Base-by-base conservation (phyloP, 2,888 invertebrate species). In the Strigamia crassipes region DNA sequence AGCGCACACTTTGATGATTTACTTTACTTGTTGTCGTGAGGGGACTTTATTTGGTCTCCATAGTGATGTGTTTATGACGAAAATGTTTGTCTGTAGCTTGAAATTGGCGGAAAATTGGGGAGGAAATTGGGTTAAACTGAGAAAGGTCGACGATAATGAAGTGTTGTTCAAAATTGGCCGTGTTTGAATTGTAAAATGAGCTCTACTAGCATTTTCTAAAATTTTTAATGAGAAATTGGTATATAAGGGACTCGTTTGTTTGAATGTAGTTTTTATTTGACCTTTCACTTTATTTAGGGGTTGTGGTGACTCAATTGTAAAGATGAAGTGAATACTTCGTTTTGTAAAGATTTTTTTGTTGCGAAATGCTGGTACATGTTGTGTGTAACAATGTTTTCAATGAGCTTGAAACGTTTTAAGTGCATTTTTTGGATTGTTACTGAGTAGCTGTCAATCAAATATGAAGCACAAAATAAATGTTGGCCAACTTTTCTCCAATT, bases 361-460 rank as follows among this genome's bases (percentile, higher is more conserved):
- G 13, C 12, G 27, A 31, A 73, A 27, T 73, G 31, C 73, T 73
- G 73, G 31, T 73, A 27, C 27, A 23, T 66, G 66, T 27, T 73
- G 31, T 73, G 73, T 73, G 73, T 27, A 73, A 73, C 73, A 73
- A 73, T 73, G 73, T 73, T 31, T 27, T 31, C 73, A 31, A 27
- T 73, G 73, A 73, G 23, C 13, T 15, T 27, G 31, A 73, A 73
- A 73, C 23, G 15, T 73, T 73, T 73, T 73, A 73, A 73, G 73
- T 73, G 73, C 73, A 73, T 73, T 73, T 73, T 73, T 31, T 73
- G 4, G 73, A 73, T 73, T 73, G 73, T 27, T n/a, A 73, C 73
- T 73, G 31, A 73, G 73, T 73, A 27, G 73, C 73, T 73, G 73
- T 31, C 73, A 73, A 73, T 73, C 73, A 73, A 31, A 73, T 31